Evolutionary conservation across 2,888 invertebrate species (phyloP).

Genomic region (Mythimna loreyi): DNA sequence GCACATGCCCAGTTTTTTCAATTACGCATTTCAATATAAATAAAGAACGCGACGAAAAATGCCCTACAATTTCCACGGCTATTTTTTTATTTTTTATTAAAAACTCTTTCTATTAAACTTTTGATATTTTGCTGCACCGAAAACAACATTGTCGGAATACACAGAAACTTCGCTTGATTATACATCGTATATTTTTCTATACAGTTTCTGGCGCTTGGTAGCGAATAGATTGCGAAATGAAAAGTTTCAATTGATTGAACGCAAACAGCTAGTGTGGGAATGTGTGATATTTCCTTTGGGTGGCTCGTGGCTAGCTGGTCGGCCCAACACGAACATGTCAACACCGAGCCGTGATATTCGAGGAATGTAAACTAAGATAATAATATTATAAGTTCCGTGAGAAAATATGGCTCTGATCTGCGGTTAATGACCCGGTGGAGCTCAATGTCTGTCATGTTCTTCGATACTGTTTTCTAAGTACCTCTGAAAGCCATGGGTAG

Average conservation of each 20-base stretch:
- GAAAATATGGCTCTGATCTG: constrained; percentile 8
- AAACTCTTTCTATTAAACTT: constrained; percentile 18
- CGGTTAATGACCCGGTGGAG: background rate
- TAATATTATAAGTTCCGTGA: constrained; percentile 23
- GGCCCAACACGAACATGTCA: constrained; percentile 29
- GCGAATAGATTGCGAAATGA: constrained; percentile 55
- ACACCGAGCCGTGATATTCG: constrained; percentile 21
- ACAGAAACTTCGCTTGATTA: constrained; percentile 36
- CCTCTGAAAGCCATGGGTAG: too few species aligned
- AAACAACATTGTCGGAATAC: constrained; percentile 45
- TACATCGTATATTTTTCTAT: constrained; percentile 56
- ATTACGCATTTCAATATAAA: constrained; percentile 55
- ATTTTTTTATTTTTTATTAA: constrained; percentile 21
- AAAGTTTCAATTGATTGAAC: constrained; percentile 59
- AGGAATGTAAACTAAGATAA: constrained; percentile 27
- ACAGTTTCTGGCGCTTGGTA: constrained; percentile 37
- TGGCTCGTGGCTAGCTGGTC: constrained; percentile 16
- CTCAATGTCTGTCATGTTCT: background rate
- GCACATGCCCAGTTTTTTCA: constrained; percentile 18
- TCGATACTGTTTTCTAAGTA: too few species aligned
- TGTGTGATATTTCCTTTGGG: constrained; percentile 52
- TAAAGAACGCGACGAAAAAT: constrained; percentile 30
- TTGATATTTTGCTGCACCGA: constrained; percentile 39
- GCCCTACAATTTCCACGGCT: constrained; percentile 17
- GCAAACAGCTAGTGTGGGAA: constrained; percentile 56